phyloP scores from a whole-genome alignment of 2,797 vertebrate species.

The Pangasius krempfi region DNA sequence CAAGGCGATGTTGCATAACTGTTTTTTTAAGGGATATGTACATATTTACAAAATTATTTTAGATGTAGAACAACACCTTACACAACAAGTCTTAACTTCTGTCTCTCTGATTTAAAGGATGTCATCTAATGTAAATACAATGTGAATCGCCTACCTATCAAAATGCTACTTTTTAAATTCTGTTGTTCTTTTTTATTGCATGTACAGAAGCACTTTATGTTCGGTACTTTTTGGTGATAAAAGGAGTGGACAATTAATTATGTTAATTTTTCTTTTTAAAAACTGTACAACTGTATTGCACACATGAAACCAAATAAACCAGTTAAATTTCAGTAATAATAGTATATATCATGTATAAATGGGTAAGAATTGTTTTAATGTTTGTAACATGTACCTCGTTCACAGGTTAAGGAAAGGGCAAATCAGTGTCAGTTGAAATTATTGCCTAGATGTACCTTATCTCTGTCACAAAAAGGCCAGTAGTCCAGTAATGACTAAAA shows the following conservation, averaged over 20 bases:
- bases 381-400: not conserved
- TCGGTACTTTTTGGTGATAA: not conserved
- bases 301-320: not conserved
- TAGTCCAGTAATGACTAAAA: not conserved
- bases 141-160: not conserved
- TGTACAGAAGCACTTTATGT: slow-evolving; percentile 6
- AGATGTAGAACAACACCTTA: not conserved
- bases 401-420: not conserved
- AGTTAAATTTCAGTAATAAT: not conserved
- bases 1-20: not conserved
- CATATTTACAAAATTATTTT: not conserved
- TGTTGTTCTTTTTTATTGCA: not conserved
- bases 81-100: not conserved
- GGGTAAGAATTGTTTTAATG: not conserved
- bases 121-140: not conserved
- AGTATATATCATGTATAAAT: slow-evolving; percentile 30
- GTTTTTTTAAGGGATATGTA: not conserved
- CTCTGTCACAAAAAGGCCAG: not conserved
- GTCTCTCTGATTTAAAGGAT: not conserved
- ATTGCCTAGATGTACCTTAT: not conserved
- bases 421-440: not conserved
- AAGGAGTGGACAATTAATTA: not conserved
- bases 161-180: not conserved
- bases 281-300: not conserved
- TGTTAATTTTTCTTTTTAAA: not conserved